Conservation (phyloP, 2,888 invertebrate species). For the Folsomia candida region DNA sequence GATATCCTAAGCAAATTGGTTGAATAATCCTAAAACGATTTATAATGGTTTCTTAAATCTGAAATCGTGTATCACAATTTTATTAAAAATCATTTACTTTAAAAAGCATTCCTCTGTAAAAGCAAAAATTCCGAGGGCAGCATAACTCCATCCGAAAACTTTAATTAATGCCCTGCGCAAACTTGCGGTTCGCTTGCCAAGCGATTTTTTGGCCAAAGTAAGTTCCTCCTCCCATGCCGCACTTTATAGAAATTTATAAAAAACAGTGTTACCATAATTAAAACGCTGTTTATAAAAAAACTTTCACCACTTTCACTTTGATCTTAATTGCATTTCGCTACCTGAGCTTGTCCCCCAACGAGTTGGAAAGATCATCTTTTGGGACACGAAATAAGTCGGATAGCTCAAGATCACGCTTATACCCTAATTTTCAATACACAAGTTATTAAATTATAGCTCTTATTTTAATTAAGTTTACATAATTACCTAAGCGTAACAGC, state of each 20-base stretch:
- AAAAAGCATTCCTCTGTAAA: constrained; percentile 41
- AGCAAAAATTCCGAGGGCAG: constrained; percentile 30
- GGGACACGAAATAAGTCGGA: constrained; percentile 72
- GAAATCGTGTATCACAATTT: background rate
- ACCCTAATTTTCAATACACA: constrained; percentile 73
- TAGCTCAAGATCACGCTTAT: constrained; percentile 67
- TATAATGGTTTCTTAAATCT: too few species aligned
- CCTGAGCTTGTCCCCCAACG: constrained; percentile 66
- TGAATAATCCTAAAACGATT: constrained; percentile 46
- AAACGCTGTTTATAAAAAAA: too few species aligned
- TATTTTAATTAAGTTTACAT: too few species aligned
- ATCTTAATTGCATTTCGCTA: too few species aligned
- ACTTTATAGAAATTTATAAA: too few species aligned
- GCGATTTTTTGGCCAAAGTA: constrained; percentile 14
- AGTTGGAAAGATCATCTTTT: constrained; percentile 66
- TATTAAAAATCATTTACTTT: constrained; percentile 24
- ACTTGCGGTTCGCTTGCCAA: constrained; percentile 14
- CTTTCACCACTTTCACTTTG: too few species aligned
- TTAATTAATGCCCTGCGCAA: constrained; percentile 28
- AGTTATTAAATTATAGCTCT: too few species aligned
- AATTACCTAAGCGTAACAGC: too few species aligned
- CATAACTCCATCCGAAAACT: constrained; percentile 35
- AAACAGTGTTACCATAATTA: too few species aligned
- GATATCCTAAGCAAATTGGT: constrained; percentile 45
- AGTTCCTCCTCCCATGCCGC: constrained; percentile 33